These are phyloP conservation scores for Bilobella aurantiaca DNA, from an alignment of 1,140 invertebrate species.

Conservation along the genomic window DNA sequence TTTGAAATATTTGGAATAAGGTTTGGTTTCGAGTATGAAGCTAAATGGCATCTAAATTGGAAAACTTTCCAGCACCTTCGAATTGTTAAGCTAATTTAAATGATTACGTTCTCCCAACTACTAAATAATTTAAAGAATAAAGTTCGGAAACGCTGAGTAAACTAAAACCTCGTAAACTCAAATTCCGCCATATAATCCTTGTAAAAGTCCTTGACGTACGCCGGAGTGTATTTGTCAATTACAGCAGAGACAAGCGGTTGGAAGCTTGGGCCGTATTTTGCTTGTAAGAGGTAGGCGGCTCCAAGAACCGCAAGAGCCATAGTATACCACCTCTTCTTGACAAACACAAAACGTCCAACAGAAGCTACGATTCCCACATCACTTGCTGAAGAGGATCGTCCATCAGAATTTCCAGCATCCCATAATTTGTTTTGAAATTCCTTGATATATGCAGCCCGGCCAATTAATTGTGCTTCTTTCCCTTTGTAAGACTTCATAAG, in stretches of 20 bases:
- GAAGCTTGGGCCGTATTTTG: conserved; percentile 10
- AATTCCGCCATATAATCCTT: not conserved
- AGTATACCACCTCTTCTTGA: conserved; percentile 24
- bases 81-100: no score
- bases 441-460: conserved; percentile 26
- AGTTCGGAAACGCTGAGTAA: no score
- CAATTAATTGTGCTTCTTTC: conserved; percentile 19
- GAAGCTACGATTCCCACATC: not conserved
- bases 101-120: no score
- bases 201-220: not conserved
- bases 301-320: conserved; percentile 22
- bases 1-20: no score
- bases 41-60: no score
- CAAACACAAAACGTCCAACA: conserved; percentile 25
- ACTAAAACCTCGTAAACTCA: conserved; percentile 1
- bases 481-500: conserved; percentile 27
- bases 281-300: conserved; percentile 24
- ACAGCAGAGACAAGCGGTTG: not conserved
- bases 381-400: not conserved
- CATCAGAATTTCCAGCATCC: conserved; percentile 17
- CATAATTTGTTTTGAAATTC: conserved; percentile 23
- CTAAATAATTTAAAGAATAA: no score
- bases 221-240: conserved; percentile 11
- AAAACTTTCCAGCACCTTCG: no score
- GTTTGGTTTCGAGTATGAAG: no score